phyloP scores from a whole-genome alignment of 2,888 invertebrate genomes.

The Heteromurus nitidus region DNA sequence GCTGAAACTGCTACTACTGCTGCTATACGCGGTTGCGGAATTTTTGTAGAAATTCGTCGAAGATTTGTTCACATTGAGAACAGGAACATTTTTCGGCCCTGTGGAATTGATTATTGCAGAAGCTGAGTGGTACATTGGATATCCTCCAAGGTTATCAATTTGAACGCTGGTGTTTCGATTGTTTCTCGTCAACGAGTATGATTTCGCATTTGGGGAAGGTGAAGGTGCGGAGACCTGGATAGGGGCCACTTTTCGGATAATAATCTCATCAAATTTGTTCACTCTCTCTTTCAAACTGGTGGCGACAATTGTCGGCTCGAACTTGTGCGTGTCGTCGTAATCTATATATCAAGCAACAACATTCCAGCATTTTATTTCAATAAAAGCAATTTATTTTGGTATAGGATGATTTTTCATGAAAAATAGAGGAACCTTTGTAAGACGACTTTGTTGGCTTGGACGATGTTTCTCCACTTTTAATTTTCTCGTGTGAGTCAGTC shows the following conservation, averaged over 20 bases:
- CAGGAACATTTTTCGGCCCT: not conserved
- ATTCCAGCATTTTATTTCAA: too few relatives aligned
- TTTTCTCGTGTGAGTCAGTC: slow-evolving; percentile 3
- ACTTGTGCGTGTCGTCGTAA: slow-evolving; percentile 53
- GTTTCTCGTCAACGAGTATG: slow-evolving; percentile 52
- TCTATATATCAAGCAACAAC: too few relatives aligned
- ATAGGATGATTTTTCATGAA: not conserved
- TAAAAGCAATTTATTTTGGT: not conserved
- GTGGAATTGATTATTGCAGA: slow-evolving; percentile 52
- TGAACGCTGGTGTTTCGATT: slow-evolving; percentile 34
- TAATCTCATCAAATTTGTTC: slow-evolving; percentile 64
- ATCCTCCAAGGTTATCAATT: slow-evolving; percentile 44
- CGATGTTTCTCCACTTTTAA: slow-evolving; percentile 26
- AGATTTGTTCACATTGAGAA: not conserved
- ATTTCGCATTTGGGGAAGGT: slow-evolving; percentile 37
- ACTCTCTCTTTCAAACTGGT: slow-evolving; percentile 66
- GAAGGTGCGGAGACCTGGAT: slow-evolving; percentile 29
- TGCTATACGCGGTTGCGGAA: slow-evolving; percentile 33
- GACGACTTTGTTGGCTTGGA: slow-evolving; percentile 42
- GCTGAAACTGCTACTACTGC: slow-evolving; percentile 54
- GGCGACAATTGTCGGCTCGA: slow-evolving; percentile 25
- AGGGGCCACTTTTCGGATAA: slow-evolving; percentile 51
- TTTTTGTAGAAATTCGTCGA: slow-evolving; percentile 31
- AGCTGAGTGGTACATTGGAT: slow-evolving; percentile 64
- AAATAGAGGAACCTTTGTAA: slow-evolving; percentile 37